Base-by-base conservation (phyloP, 2,888 invertebrate genomes). In the Coelinius sp. region DNA sequence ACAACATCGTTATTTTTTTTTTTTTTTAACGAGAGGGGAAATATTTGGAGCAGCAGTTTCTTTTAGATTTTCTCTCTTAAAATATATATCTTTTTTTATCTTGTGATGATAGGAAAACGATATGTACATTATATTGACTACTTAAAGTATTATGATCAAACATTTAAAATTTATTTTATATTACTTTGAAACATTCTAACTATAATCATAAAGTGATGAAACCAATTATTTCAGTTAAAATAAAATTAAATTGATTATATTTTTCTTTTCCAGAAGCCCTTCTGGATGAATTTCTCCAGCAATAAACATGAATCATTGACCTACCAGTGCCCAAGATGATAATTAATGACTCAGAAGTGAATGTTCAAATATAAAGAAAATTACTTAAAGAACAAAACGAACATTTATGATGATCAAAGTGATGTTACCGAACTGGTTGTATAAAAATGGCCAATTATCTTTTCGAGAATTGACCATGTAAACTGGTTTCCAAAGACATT, bases 31-130 rank as follows among this genome's bases (percentile, higher is more conserved):
- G 22, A 46, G 46, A 14, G 68, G 68, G 76, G 63, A 72, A 75
- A 76, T 78, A 80, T 80, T 80, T 80, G 76, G 78, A 80, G 80
- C 78, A 68, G 71, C 71, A 76, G 74, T 75, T 76, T 17, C n/a
- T 7, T 17, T 5, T 7, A 46, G 73, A 78, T 77, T 78, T 78
- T 73, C 69, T 71, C 73, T 79, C 79, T 79, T 78, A 79, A 79
- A 79, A 80, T 80, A 79, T 79, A 78, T 75, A 63, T 70, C 74
- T 69, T 70, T 74, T 79, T 76, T 66, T 63, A 69, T 69, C 56
- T 71, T 75, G n/a, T n/a, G n/a, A 59, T 75, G 77, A 77, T 78
- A 74, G 79, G 76, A 75, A 78, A 66, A 59, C 70, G 69, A 73
- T 73, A 31, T 62, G n/a, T n/a, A n/a, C n/a, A n/a, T n/a, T n/a